These are phyloP conservation scores for Lapara coniferarum DNA, from an alignment of 2,888 invertebrate species.

Conservation along the genomic window DNA sequence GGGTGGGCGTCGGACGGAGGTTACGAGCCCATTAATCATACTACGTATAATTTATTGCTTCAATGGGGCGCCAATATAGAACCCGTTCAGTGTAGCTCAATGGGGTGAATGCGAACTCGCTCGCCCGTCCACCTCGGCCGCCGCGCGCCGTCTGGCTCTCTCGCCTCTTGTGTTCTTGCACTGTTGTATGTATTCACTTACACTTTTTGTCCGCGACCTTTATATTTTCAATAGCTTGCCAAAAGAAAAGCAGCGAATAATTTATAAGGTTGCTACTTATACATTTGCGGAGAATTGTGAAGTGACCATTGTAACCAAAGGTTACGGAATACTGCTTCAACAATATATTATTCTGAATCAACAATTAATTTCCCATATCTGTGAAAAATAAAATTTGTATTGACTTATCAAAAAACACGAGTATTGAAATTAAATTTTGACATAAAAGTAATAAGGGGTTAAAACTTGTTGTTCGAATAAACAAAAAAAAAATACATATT, in stretches of 20 bases:
- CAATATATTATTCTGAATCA: too few species aligned
- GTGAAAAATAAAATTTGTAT: too few species aligned
- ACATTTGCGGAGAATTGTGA: neutral
- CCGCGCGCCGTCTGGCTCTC: slow-evolving; percentile 25
- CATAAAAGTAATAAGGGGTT: too few species aligned
- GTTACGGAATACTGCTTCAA: neutral
- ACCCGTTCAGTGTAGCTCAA: slow-evolving; percentile 55
- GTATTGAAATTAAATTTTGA: too few species aligned
- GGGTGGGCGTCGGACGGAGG: slow-evolving; percentile 64
- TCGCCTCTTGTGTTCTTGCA: slow-evolving; percentile 15
- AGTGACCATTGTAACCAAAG: neutral
- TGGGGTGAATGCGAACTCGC: slow-evolving; percentile 44
- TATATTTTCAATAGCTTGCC: slow-evolving; percentile 16
- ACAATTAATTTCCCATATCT: too few species aligned
- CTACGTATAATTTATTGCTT: slow-evolving; percentile 72
- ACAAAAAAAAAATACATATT: too few species aligned
- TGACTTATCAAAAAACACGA: too few species aligned
- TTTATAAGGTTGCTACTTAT: slow-evolving; percentile 6
- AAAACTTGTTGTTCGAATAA: too few species aligned
- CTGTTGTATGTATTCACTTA: slow-evolving; percentile 20
- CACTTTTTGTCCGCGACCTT: slow-evolving; percentile 23
- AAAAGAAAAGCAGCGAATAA: slow-evolving; percentile 9
- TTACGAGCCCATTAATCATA: slow-evolving; percentile 73
- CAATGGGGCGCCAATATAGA: slow-evolving; percentile 65
- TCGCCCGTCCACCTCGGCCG: slow-evolving; percentile 12